phyloP scores from a whole-genome alignment of 2,797 vertebrate species.

The Coluber constrictor region DNA sequence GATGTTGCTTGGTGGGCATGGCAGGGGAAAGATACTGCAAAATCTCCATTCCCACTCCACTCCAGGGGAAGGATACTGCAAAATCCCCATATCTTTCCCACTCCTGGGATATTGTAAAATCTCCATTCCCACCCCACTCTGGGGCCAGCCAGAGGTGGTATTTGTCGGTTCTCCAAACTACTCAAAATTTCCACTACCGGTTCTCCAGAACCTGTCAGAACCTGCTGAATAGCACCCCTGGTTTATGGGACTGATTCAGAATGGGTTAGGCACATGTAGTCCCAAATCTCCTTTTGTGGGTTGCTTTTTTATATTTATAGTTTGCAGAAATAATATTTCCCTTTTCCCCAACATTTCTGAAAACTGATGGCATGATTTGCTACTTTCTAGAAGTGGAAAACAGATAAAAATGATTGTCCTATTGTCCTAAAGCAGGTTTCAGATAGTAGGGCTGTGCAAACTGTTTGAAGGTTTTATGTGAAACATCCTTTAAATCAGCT shows the following conservation, averaged over 20 bases:
- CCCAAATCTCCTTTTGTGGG: background rate
- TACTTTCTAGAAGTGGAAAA: background rate
- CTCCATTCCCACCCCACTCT: too few relatives aligned
- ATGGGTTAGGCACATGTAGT: background rate
- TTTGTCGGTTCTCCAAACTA: too few relatives aligned
- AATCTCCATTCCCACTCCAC: too few relatives aligned
- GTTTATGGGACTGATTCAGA: background rate
- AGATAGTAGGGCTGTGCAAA: background rate
- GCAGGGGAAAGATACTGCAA: too few relatives aligned
- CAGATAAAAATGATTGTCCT: background rate
- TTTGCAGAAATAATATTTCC: background rate
- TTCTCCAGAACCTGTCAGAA: too few relatives aligned
- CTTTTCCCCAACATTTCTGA: background rate
- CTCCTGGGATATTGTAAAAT: too few relatives aligned
- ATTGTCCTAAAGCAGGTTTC: background rate
- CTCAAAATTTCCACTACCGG: too few relatives aligned
- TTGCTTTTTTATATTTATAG: background rate
- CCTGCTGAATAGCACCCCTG: too few relatives aligned
- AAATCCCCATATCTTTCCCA: too few relatives aligned
- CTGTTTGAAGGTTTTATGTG: background rate
- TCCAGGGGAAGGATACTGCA: too few relatives aligned
- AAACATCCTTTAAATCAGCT: background rate
- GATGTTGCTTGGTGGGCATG: too few relatives aligned
- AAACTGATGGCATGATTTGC: background rate
- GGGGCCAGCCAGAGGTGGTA: too few relatives aligned